Evolutionary conservation across 1,140 invertebrate species (phyloP), one percentile per base, ranked within the genome.

Genomic region (Drosophila pandora): DNA sequence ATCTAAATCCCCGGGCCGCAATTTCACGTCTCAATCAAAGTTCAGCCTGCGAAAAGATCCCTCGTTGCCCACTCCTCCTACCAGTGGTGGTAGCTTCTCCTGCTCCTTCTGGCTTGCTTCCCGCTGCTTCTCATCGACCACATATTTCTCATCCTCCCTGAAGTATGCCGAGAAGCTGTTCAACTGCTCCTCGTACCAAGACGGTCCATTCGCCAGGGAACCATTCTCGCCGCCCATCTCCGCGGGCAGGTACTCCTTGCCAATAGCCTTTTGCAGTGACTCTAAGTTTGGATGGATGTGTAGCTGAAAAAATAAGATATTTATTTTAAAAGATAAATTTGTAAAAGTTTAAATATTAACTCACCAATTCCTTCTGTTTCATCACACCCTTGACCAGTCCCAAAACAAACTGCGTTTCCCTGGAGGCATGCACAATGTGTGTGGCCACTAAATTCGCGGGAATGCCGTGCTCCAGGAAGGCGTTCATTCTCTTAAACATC

Each of bases 151-250:
- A 34, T 94, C 92, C 22, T 93, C 92, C 34, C 93, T 67, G 67
- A 94, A 93, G 79, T 92, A 94, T 8, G 89, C 65, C 0, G 85
- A 71, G 54, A 91, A 92, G 37, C 80, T 88, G 45, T 78, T 90
- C 2, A 94, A 61, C 76, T 93, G 93, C 2, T 89, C 88, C 75
- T 93, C 93, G 92, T 93, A 94, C 39, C 92, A 81, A 47, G 92
- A 90, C 92, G 89, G 56, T 37, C 85, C 91, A 34, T 93, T 93
- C 63, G 54, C 83, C 8, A 92, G 43, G 0, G 92, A 61, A 12
- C 93, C 93, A 64, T 92, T 93, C n/a, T 92, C 82, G 21, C 93
- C 93, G 6, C 94, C 94, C 68, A 93, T 93, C 63, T 95, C 94
- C 21, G 90, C 91, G 1, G 94, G 94, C 13, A 94, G 62, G 21